These are phyloP conservation scores for Riparia riparia DNA, from an alignment of 2,113 vertebrate genomes.

Conservation along the genomic window DNA sequence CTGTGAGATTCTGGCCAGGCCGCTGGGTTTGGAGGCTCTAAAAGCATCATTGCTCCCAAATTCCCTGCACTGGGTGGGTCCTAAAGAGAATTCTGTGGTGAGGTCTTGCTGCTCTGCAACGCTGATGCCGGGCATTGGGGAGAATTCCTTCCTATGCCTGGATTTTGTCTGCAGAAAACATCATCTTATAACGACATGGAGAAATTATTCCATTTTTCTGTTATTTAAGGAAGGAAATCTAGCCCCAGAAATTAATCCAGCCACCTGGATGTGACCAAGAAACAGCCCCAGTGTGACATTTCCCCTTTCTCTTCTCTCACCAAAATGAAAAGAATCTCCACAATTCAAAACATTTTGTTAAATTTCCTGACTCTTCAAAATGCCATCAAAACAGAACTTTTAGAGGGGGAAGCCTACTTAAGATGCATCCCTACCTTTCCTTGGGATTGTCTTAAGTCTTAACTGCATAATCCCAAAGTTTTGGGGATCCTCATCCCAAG, in stretches of 20 bases:
- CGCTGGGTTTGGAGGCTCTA: neutral
- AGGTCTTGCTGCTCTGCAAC: neutral
- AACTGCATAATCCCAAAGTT: neutral
- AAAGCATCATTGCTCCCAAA: neutral
- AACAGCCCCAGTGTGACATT: neutral
- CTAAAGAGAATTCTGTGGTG: neutral
- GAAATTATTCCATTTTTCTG: neutral
- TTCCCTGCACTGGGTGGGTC: neutral
- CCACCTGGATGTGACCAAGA: neutral
- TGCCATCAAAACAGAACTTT: neutral
- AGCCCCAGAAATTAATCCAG: neutral
- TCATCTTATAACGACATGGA: neutral
- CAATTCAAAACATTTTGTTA: neutral
- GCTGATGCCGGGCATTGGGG: neutral
- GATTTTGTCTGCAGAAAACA: neutral
- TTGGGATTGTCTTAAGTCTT: neutral
- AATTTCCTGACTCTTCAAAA: neutral
- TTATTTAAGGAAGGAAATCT: neutral
- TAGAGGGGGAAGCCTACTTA: neutral
- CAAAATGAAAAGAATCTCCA: neutral
- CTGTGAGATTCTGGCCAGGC: neutral
- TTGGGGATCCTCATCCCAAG: neutral
- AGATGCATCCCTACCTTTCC: neutral
- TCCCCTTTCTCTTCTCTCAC: neutral
- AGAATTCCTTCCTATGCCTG: neutral